Percentiles rank a stretch among this genome's conserved stretches.
phyloP scores from a whole-genome alignment of 2,797 vertebrate genomes.

The Siniperca obscura region DNA sequence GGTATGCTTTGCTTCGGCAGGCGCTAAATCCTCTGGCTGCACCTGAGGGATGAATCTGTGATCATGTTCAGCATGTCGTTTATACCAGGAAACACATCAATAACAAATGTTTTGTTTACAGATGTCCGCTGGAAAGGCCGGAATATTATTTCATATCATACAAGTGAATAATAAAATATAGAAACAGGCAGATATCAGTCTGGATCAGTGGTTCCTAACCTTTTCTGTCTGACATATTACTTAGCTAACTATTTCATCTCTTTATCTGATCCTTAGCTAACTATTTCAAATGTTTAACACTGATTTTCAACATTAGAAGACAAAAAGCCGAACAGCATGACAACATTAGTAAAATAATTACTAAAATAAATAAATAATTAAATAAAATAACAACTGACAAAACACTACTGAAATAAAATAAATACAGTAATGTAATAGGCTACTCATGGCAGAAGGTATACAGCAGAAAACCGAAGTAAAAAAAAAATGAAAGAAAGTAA shows the following conservation, averaged over 20 bases:
- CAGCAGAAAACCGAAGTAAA: no score
- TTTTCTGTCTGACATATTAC: not conserved
- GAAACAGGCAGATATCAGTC: not conserved
- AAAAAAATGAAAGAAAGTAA: no score
- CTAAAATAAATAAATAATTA: no score
- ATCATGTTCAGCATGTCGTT: slow-evolving; percentile 5
- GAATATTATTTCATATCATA: not conserved
- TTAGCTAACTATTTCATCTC: not conserved
- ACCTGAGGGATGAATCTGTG: slow-evolving; percentile 45
- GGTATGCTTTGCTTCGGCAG: slow-evolving; percentile 49
- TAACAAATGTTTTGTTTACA: slow-evolving; percentile 5
- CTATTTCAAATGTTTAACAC: no score
- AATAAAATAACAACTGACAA: no score
- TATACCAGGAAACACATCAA: slow-evolving; percentile 23
- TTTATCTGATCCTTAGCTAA: not conserved
- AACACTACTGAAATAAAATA: no score
- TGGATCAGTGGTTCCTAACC: not conserved
- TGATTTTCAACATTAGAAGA: no score
- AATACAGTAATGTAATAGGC: no score
- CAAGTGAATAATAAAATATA: slow-evolving; percentile 5
- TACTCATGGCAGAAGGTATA: no score
- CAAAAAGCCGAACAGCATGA: no score
- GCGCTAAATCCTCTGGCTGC: slow-evolving; percentile 43
- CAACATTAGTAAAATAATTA: no score
- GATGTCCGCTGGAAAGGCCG: slow-evolving; percentile 5